These are phyloP conservation scores for Syrmaticus mikado DNA, from an alignment of 2,113 vertebrate genomes.

Conservation along the genomic window DNA sequence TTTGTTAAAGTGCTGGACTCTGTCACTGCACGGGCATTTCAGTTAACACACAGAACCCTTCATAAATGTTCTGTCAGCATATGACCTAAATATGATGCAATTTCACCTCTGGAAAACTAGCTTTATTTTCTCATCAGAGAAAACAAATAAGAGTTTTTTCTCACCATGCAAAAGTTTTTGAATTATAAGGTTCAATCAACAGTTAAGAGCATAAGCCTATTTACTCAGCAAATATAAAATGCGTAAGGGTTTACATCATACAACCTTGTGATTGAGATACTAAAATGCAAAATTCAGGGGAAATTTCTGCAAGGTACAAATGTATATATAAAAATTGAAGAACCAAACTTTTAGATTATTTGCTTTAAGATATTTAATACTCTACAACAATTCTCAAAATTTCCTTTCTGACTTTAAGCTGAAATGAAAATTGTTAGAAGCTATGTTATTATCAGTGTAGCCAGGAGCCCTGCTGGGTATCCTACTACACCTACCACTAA, in stretches of 20 bases:
- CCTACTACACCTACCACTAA: not conserved
- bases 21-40: not conserved
- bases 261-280: not conserved
- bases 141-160: not conserved
- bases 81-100: not conserved
- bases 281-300: not conserved
- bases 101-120: not conserved
- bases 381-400: not conserved
- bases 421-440: not conserved
- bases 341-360: not conserved
- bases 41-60: not conserved
- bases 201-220: not conserved
- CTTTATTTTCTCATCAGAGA: not conserved
- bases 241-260: not conserved
- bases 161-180: not conserved
- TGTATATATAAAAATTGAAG: not conserved
- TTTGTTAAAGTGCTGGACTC: not conserved
- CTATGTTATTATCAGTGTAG: not conserved
- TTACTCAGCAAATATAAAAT: not conserved
- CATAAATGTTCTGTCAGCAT: not conserved
- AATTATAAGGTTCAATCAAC: not conserved
- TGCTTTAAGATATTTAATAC: not conserved
- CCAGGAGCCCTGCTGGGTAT: not conserved
- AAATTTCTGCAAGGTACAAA: not conserved
- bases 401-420: conserved; percentile 13